Evolutionary conservation across 64 coral and sea anemone genomes (phyloP).

Genomic region (Pachyseris speciosa): DNA sequence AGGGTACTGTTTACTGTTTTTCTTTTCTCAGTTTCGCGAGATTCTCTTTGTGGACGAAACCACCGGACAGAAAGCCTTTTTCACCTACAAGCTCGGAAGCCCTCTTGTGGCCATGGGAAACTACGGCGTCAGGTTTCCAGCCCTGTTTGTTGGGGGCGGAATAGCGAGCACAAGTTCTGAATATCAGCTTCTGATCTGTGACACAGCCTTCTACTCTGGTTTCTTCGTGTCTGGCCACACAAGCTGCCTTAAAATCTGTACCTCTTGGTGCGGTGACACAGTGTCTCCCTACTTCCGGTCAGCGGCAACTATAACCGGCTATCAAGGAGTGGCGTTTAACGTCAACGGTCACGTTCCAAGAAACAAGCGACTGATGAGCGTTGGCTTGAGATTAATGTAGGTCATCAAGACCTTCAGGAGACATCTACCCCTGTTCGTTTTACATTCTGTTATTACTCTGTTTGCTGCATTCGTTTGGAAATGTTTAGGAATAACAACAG

Average conservation of each 20-base stretch:
- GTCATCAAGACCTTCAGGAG: too few relatives aligned
- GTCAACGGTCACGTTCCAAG: neutral
- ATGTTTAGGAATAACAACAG: too few relatives aligned
- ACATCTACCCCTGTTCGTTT: too few relatives aligned
- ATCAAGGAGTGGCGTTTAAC: constrained; percentile 35
- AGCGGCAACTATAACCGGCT: neutral
- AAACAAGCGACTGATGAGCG: constrained; percentile 16
- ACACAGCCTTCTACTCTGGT: neutral
- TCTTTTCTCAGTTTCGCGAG: constrained; percentile 8
- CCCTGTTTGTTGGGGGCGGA: neutral
- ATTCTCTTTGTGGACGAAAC: constrained; percentile 21
- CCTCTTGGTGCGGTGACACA: neutral
- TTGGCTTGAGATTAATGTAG: constrained; percentile 32
- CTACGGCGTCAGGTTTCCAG: neutral
- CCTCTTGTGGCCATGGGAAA: neutral
- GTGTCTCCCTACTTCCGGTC: constrained; percentile 40
- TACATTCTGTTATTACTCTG: too few relatives aligned
- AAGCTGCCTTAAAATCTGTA: constrained; percentile 19
- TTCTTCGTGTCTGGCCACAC: constrained; percentile 23
- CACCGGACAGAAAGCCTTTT: neutral
- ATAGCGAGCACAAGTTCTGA: constrained; percentile 18
- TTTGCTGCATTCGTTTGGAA: too few relatives aligned
- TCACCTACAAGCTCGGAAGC: neutral
- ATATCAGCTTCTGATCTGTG: constrained; percentile 46
- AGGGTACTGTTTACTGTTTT: too few relatives aligned